phyloP scores from a whole-genome alignment of 2,888 invertebrate species.

The Acanthosoma haemorrhoidale region DNA sequence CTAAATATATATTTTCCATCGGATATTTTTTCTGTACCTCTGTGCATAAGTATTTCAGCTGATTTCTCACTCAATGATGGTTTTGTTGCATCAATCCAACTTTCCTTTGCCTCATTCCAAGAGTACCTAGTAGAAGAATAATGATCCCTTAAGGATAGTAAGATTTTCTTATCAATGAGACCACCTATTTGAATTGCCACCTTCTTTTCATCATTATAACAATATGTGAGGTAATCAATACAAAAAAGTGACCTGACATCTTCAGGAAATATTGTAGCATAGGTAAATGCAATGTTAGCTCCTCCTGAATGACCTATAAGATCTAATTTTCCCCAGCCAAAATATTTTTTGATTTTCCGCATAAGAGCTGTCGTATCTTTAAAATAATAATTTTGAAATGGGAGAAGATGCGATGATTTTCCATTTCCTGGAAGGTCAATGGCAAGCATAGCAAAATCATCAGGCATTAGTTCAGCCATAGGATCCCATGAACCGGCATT shows the following conservation, averaged over 20 bases:
- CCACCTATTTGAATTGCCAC: slow-evolving; percentile 15
- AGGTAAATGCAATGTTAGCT: slow-evolving; percentile 72
- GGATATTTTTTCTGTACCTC: slow-evolving; percentile 55
- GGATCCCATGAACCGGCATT: slow-evolving; percentile 73
- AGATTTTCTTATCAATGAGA: slow-evolving; percentile 33
- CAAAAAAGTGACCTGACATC: slow-evolving; percentile 64
- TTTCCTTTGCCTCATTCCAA: slow-evolving; percentile 44
- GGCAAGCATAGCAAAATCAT: slow-evolving; percentile 52
- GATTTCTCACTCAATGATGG: slow-evolving; percentile 54
- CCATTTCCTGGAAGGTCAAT: slow-evolving; percentile 69
- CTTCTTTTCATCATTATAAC: slow-evolving; percentile 22
- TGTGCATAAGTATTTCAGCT: slow-evolving; percentile 49
- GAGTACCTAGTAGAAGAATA: slow-evolving; percentile 31
- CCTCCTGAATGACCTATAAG: slow-evolving; percentile 75
- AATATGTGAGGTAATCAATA: slow-evolving; percentile 51
- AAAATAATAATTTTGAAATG: slow-evolving; percentile 32
- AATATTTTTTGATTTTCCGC: slow-evolving; percentile 66
- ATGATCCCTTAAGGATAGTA: slow-evolving; percentile 30
- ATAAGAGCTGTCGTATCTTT: slow-evolving; percentile 44
- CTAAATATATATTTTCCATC: slow-evolving; percentile 57
- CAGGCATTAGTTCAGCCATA: slow-evolving; percentile 56
- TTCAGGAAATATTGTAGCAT: slow-evolving; percentile 69
- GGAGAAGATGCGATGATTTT: slow-evolving; percentile 60
- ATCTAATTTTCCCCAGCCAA: slow-evolving; percentile 66
- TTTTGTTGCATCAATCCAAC: slow-evolving; percentile 52